These are phyloP conservation scores for Montipora foliosa DNA, from an alignment of 64 coral and sea anemone species.

Conservation along the genomic window DNA sequence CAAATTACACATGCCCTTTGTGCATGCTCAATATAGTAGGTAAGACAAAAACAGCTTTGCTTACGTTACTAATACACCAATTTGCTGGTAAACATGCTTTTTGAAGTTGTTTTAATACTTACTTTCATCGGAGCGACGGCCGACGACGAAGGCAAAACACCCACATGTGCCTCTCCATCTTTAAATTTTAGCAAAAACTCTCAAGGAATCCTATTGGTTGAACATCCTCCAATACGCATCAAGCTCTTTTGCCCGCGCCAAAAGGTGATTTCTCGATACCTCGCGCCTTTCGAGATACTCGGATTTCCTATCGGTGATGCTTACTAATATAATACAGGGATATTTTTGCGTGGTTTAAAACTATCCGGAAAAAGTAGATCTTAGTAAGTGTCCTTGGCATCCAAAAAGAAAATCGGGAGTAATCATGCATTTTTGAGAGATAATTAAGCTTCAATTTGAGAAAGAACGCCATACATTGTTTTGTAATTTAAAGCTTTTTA, in stretches of 20 bases:
- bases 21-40: constrained; percentile 99
- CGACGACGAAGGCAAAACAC: not conserved
- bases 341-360: too few species aligned
- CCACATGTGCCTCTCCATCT: not conserved
- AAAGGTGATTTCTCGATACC: too few species aligned
- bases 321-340: too few species aligned
- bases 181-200: not conserved
- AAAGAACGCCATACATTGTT: too few species aligned
- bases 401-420: too few species aligned
- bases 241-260: not conserved
- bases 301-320: too few species aligned
- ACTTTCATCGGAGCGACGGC: not conserved
- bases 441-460: too few species aligned
- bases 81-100: not conserved
- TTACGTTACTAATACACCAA: not conserved
- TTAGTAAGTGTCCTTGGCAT: too few species aligned
- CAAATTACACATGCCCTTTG: constrained; percentile 97
- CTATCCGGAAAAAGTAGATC: too few species aligned
- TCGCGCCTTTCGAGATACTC: too few species aligned
- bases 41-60: constrained; percentile 25
- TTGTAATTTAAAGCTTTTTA: too few species aligned
- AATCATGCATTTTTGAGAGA: too few species aligned
- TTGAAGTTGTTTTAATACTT: not conserved
- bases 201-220: not conserved
- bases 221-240: not conserved